A percentile compares a stretch with the other conserved stretches of the same genome.
These are phyloP conservation scores for Cyrtorhinus lividipennis DNA, from an alignment of 1,140 invertebrate species.

Conservation along the genomic window DNA sequence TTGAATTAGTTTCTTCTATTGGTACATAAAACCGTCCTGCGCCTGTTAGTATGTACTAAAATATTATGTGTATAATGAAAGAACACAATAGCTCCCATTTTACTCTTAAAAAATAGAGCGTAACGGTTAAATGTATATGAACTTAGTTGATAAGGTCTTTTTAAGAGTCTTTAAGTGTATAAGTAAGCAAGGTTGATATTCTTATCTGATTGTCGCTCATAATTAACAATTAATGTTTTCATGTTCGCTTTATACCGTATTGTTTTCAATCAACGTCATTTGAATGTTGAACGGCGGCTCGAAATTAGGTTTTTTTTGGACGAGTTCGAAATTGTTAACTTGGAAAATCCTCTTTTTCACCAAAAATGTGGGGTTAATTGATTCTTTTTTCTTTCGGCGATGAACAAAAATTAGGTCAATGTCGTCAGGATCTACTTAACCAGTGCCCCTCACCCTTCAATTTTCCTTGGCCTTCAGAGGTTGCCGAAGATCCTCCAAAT, in stretches of 20 bases:
- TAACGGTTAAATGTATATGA: not conserved
- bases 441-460: too few species aligned
- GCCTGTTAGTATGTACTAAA: constrained; percentile 15
- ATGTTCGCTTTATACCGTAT: not conserved
- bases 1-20: constrained; percentile 14
- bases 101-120: not conserved
- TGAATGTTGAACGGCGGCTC: not conserved
- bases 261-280: not conserved
- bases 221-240: not conserved
- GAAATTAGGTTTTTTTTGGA: not conserved
- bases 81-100: not conserved
- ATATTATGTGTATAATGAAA: not conserved
- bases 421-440: too few species aligned
- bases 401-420: too few species aligned
- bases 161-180: not conserved
- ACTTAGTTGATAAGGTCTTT: not conserved
- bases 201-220: constrained; percentile 2
- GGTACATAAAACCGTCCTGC: constrained; percentile 21
- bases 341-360: too few species aligned
- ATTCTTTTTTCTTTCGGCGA: too few species aligned
- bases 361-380: too few species aligned
- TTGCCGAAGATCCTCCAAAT: too few species aligned
- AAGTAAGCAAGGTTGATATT: not conserved
- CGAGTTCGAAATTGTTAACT: too few species aligned
- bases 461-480: too few species aligned